A percentile compares a stretch with the other conserved stretches of the same genome.
Evolutionary conservation across 2,113 vertebrate species (phyloP).

Genomic region (Melanerpes aurifrons): DNA sequence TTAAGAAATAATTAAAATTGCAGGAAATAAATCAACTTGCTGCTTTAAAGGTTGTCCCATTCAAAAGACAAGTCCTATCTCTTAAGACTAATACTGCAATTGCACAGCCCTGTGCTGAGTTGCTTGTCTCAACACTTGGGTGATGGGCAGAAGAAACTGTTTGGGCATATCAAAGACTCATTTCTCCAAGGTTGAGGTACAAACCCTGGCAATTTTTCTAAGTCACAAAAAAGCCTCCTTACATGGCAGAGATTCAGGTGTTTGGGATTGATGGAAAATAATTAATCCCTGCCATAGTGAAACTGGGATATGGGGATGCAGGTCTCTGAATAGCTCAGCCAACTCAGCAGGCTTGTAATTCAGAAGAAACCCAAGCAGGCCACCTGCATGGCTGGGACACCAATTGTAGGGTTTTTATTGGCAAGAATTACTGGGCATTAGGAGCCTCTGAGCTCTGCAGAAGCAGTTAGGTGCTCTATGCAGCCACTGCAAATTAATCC

Average conservation of each 20-base stretch:
- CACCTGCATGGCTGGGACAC: constrained; percentile 14
- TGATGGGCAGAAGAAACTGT: not conserved
- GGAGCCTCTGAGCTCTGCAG: not conserved
- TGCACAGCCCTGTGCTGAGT: not conserved
- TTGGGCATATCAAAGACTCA: not conserved
- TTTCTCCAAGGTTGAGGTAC: not conserved
- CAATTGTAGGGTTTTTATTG: not conserved
- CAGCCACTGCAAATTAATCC: not conserved
- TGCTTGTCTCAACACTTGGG: not conserved
- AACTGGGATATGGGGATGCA: not conserved
- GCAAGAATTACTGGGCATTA: not conserved
- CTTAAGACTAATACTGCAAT: not conserved
- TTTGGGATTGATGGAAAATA: not conserved
- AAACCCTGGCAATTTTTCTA: not conserved
- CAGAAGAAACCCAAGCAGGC: not conserved
- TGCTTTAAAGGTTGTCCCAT: not conserved
- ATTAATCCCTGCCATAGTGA: not conserved
- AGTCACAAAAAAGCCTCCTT: not conserved
- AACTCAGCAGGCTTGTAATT: not conserved
- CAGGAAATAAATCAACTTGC: not conserved
- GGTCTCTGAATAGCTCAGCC: not conserved
- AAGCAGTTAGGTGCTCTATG: not conserved
- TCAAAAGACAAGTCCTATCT: not conserved
- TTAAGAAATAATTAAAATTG: not conserved
- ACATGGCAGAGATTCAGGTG: not conserved